phyloP scores from a whole-genome alignment of 2,888 invertebrate species.

The Tenthredo distinguenda region DNA sequence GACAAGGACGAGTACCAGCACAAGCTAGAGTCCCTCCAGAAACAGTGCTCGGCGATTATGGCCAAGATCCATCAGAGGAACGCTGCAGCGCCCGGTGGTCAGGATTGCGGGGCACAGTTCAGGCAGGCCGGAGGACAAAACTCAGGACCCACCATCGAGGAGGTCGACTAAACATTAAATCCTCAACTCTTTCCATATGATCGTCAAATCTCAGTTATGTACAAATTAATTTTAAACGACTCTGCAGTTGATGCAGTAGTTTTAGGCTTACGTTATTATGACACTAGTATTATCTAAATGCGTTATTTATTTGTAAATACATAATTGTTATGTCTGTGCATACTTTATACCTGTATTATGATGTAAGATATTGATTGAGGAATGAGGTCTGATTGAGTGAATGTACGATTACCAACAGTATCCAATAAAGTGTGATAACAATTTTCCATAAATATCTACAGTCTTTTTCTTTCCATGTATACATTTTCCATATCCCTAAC shows the following conservation, averaged over 20 bases:
- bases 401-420: too few species aligned
- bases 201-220: neutral
- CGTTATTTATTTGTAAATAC: constrained; percentile 24
- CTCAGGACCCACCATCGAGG: constrained; percentile 85
- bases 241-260: neutral
- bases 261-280: neutral
- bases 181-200: neutral
- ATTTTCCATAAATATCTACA: too few species aligned
- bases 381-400: too few species aligned
- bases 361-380: too few species aligned
- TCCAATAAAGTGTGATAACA: too few species aligned
- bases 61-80: too few species aligned
- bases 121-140: constrained; percentile 74
- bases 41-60: too few species aligned
- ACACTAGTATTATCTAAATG: neutral
- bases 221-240: neutral
- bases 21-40: too few species aligned
- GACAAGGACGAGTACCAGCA: constrained; percentile 74
- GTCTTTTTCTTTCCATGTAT: too few species aligned
- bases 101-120: constrained; percentile 69
- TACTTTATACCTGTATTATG: too few species aligned
- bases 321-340: neutral
- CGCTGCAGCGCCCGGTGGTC: too few species aligned
- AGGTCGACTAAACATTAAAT: constrained; percentile 81
- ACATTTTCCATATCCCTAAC: too few species aligned